Conservation (phyloP, 2,113 vertebrate species). For the Ameiurus melas region DNA sequence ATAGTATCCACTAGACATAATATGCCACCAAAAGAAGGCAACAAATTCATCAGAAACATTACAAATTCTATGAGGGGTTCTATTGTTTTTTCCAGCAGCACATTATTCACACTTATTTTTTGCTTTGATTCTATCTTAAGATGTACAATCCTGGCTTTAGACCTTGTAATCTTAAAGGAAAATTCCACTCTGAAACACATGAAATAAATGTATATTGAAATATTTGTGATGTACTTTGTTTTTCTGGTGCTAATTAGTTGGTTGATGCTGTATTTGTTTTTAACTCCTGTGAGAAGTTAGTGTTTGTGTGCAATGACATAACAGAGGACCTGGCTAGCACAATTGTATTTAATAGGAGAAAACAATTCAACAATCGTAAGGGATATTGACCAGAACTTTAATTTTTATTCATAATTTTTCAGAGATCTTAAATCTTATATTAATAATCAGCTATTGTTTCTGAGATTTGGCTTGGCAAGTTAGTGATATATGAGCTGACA, state of each 20-base stretch:
- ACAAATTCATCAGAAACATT: too few relatives aligned
- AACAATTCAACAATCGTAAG: neutral
- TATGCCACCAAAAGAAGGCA: too few relatives aligned
- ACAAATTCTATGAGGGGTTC: too few relatives aligned
- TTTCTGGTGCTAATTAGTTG: neutral
- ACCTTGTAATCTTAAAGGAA: too few relatives aligned
- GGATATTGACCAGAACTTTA: too few relatives aligned
- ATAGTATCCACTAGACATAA: too few relatives aligned
- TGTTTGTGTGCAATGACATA: neutral
- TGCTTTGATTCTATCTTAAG: neutral
- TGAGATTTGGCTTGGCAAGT: neutral
- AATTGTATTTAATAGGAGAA: neutral
- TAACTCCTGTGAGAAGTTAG: neutral
- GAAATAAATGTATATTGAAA: neutral
- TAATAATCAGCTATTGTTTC: too few relatives aligned
- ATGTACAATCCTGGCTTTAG: neutral
- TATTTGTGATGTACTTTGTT: neutral
- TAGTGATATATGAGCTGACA: neutral
- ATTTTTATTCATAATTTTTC: too few relatives aligned
- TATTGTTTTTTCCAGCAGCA: too few relatives aligned
- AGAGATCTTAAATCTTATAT: too few relatives aligned
- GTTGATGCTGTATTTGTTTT: neutral
- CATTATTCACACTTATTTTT: neutral
- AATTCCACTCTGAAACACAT: neutral
- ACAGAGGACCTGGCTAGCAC: neutral